Evolutionary conservation across 2,888 invertebrate genomes (phyloP), one percentile per base, ranked within the genome.

Genomic region (Invenusta paracnida): DNA sequence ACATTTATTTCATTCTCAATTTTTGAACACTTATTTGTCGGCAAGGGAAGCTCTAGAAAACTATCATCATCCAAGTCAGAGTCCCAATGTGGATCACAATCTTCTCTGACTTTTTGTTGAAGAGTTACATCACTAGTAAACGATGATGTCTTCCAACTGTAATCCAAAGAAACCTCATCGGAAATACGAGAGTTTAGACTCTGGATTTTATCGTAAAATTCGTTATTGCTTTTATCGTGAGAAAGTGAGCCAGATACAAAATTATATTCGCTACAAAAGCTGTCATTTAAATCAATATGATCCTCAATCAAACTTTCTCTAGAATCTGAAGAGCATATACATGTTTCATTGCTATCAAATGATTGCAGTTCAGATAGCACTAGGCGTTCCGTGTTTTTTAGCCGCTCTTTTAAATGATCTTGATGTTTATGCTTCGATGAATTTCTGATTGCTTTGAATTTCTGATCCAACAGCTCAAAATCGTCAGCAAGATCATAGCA

Each of bases 101-200:
- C 73, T 73, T 73, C 23, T 2, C 23, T 5, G 2, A 13, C 73
- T 73, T 2, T n/a, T 73, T 73, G 73, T 73, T 73, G 73, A 2
- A 73, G 5, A 5, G 17, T 73, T 73, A 2, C 27, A 13, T 73
- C 73, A n/a, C 27, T 73, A 48, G 17, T 48, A 48, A 17, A 11
- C 17, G 48, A 17, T 48, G 48, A 48, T 48, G 48, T 5, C 2
- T 23, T 23, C 73, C 73, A 73, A 25, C 73, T 73, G 27, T 23
- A 2, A 73, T 73, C 23, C 5, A 2, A 13, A 23, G 27, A 73
- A 23, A 73, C 23, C 23, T 73, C 73, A 73, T 73, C 73, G 23
- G 73, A 73, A 73, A 73, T 73, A n/a, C 73, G 73, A 23, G 73
- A 73, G 23, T 73, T 73, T 73, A 73, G 23, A 25, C 73, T 13